Percentiles rank a stretch among this genome's conserved stretches.
phyloP scores from a whole-genome alignment of 2,797 vertebrate genomes.

The Scolopax rusticola region DNA sequence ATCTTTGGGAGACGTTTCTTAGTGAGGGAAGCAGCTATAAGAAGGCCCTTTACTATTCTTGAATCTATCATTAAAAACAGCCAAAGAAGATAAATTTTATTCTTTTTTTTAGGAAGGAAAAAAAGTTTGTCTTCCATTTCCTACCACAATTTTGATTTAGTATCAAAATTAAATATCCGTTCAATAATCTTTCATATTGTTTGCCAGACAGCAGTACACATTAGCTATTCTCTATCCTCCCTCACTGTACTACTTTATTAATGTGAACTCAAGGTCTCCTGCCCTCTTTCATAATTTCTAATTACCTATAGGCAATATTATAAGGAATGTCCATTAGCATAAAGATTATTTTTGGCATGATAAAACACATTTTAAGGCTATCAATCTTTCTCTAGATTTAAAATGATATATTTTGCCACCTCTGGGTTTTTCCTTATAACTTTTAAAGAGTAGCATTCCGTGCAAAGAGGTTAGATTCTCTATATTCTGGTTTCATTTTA shows the following conservation, averaged over 20 bases:
- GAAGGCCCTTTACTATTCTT: background rate
- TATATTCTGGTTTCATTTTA: background rate
- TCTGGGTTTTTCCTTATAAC: background rate
- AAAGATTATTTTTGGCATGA: slow-evolving; percentile 47
- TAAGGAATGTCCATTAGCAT: slow-evolving; percentile 44
- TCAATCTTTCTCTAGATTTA: background rate
- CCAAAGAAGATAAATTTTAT: background rate
- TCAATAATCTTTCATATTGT: background rate
- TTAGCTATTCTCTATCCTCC: background rate
- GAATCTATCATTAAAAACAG: background rate
- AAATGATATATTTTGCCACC: background rate
- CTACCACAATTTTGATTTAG: background rate
- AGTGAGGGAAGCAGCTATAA: background rate
- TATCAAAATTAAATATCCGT: slow-evolving; percentile 8
- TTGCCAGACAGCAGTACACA: background rate
- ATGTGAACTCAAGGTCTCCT: slow-evolving; percentile 30
- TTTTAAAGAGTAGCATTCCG: background rate
- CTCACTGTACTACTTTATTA: background rate
- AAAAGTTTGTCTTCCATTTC: background rate
- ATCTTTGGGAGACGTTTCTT: background rate
- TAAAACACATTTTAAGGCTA: slow-evolving; percentile 6
- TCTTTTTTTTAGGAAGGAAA: background rate
- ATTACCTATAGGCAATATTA: slow-evolving; percentile 41
- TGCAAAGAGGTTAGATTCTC: background rate
- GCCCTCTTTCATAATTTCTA: slow-evolving; percentile 16